These are phyloP conservation scores for Dorcus parallelipipedus DNA, from an alignment of 2,888 invertebrate species.

Conservation along the genomic window DNA sequence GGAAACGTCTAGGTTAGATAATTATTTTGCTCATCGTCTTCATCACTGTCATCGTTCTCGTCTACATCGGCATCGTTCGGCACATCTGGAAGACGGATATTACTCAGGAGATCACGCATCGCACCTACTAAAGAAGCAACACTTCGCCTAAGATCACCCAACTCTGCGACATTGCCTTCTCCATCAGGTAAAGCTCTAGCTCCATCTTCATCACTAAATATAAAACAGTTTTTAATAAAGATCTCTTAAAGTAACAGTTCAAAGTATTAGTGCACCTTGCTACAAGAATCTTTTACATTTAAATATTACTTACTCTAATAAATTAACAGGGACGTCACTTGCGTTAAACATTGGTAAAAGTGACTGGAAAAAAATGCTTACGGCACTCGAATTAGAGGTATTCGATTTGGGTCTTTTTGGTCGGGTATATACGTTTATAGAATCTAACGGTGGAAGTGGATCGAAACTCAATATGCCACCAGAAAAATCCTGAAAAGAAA, in stretches of 20 bases:
- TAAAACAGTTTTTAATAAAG: neutral
- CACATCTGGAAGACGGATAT: slow-evolving; percentile 59
- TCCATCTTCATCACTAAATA: slow-evolving; percentile 28
- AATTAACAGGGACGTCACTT: slow-evolving; percentile 30
- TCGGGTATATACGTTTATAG: slow-evolving; percentile 67
- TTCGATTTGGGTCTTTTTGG: slow-evolving; percentile 40
- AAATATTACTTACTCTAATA: slow-evolving; percentile 31
- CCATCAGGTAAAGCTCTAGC: slow-evolving; percentile 36
- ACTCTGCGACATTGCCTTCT: slow-evolving; percentile 40
- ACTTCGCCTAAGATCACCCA: slow-evolving; percentile 58
- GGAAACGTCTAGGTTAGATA: slow-evolving; percentile 38
- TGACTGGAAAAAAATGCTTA: slow-evolving; percentile 67
- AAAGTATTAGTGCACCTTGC: too few relatives aligned
- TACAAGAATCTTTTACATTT: neutral
- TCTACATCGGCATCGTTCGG: slow-evolving; percentile 54
- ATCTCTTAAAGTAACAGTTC: too few relatives aligned
- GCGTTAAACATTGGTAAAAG: slow-evolving; percentile 65
- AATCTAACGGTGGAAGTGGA: slow-evolving; percentile 74
- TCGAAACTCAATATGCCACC: slow-evolving; percentile 71
- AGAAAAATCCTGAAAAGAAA: slow-evolving; percentile 41
- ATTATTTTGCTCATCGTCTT: slow-evolving; percentile 52
- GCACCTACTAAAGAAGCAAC: slow-evolving; percentile 67
- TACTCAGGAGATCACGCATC: slow-evolving; percentile 68
- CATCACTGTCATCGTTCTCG: slow-evolving; percentile 52
- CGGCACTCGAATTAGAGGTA: slow-evolving; percentile 39